Base-by-base conservation (phyloP, 2,888 invertebrate species). In the Azorinus chamasolen region DNA sequence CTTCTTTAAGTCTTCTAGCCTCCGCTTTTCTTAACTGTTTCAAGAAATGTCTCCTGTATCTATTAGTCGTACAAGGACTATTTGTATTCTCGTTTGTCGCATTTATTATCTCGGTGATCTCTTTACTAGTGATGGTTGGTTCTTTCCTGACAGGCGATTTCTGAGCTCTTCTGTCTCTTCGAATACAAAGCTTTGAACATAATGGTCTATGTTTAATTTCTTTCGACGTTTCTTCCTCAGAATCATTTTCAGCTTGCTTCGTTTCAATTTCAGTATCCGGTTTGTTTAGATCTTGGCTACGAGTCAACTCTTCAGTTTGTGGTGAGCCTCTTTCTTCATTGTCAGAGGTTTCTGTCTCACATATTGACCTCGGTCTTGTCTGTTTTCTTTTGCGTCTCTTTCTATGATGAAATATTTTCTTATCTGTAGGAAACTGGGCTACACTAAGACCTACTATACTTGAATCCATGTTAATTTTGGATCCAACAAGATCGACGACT, bases 1-100 rank as follows among this genome's bases (percentile, higher is more conserved):
- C 24, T 32, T 54, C 12, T 54, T 32, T 32, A 4, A 32, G 10
- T 32, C 41, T 48, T 14, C 45, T 58, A 2, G 68, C 68, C 14
- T 62, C 69, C 25, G 54, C 62, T 61, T 39, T 73, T n/a, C 55
- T 51, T 27, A 54, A 10, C 18, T 66, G 66, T 55, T 66, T 73
- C 25, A 68, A 43, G 46, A 73, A 62, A 66, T 73, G 73, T 16
- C 66, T 39, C 16, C 66, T n/a, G 39, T 66, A 73, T 22, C 73
- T 39, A 43, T 73, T 73, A 8, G 73, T 66, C 37, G 66, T 62
- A 45, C 57, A 66, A 32, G 73, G 73, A 1, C 55, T 61, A 43
- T 58, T 64, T 1, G 50, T 32, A 6, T 57, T 53, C 37, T 25
- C 27, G 1, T 32, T 16, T 3, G 55, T 54, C 14, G 45, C 32